Evolutionary conservation across 2,797 vertebrate species (phyloP), one percentile per base, ranked within the genome.

Genomic region (Natrix natrix): DNA sequence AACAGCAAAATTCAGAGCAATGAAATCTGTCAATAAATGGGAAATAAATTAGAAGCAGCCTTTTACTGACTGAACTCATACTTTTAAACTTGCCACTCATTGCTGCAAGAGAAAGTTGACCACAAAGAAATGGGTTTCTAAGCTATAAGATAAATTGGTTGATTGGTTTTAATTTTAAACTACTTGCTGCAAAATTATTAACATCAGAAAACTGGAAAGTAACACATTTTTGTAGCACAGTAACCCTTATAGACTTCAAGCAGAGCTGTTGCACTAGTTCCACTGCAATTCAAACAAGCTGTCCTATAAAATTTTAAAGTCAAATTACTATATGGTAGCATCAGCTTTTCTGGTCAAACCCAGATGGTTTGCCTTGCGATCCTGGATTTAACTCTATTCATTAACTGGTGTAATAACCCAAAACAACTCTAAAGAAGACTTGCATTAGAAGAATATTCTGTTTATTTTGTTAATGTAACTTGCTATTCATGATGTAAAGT

Each of bases 21-120:
- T 56, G 69, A 89, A 89, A 55, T 83, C 93, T 91, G 69, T 63
- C 69, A 83, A 91, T 60, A 86, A n/a, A 93, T 91, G 37, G 88
- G 63, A 91, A 32, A 59, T 88, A 16, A 1, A 24, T 90, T 90
- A 90, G 86, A 88, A 11, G 54, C 54, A 61, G 66, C 16, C 78
- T 83, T 55, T n/a, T 61, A 13, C 37, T 57, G 32, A 93, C 14
- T 61, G 63, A 87, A 66, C 14, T 86, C n/a, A 87, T 17, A 37
- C 12, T 69, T 63, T 63, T 43, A 90, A 88, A 37, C 11, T 24
- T 63, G 22, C 20, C 37, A 63, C 28, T 92, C 54, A 61, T 14
- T 24, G 52, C 60, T 87, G 43, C 13, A 91, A 57, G 37, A 88
- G 32, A 17, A 32, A 48, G 28, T 5, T 26, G n/a, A 61, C 11